Conservation (phyloP, 2,888 invertebrate species). For the Drosophila helvetica region DNA sequence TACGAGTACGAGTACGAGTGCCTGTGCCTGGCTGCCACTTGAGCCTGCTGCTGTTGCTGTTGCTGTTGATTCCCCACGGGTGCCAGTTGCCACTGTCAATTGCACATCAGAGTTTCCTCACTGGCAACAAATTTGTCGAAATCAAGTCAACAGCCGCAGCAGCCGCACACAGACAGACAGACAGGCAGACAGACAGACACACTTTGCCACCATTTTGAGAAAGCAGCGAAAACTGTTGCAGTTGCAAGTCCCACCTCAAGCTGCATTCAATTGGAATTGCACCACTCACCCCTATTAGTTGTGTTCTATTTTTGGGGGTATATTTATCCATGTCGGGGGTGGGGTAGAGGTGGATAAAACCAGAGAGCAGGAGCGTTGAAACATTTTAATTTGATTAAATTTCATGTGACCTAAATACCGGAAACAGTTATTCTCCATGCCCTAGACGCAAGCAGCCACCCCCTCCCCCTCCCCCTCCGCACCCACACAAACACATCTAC, state of each 20-base stretch:
- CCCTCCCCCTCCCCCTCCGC: slow-evolving; percentile 37
- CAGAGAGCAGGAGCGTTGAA: slow-evolving; percentile 40
- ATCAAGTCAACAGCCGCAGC: slow-evolving; percentile 46
- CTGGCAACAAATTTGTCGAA: slow-evolving; percentile 62
- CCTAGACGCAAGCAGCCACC: slow-evolving; percentile 57
- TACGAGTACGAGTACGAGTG: slow-evolving; percentile 3
- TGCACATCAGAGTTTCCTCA: slow-evolving; percentile 46
- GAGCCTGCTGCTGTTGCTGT: slow-evolving; percentile 45
- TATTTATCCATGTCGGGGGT: slow-evolving; percentile 2
- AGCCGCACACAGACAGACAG: slow-evolving; percentile 16
- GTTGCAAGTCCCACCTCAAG: slow-evolving; percentile 50
- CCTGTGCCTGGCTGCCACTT: slow-evolving; percentile 66
- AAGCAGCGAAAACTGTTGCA: slow-evolving; percentile 45
- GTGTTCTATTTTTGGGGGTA: slow-evolving; percentile 15
- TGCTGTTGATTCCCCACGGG: slow-evolving; percentile 61
- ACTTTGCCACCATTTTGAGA: slow-evolving; percentile 19
- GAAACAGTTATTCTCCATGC: slow-evolving; percentile 77
- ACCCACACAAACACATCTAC: slow-evolving; percentile 33
- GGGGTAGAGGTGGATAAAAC: background rate
- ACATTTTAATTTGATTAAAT: slow-evolving; percentile 82
- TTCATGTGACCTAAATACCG: slow-evolving; percentile 81
- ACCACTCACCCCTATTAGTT: slow-evolving; percentile 28
- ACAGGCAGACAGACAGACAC: background rate
- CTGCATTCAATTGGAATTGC: slow-evolving; percentile 64
- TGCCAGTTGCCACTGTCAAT: slow-evolving; percentile 66